Conservation (phyloP, 2,888 invertebrate genomes). For the Phaedon cochleariae region DNA sequence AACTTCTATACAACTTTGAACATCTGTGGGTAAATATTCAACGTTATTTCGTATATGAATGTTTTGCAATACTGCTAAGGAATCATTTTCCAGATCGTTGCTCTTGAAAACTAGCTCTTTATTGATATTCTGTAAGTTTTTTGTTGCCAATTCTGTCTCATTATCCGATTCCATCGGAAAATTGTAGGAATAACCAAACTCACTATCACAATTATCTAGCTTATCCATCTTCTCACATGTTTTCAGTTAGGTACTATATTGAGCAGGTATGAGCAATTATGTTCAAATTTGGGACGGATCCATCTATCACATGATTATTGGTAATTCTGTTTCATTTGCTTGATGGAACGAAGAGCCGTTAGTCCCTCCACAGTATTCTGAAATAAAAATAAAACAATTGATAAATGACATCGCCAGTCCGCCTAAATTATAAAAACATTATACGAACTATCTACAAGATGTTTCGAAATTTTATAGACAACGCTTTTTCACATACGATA, state of each 20-base stretch:
- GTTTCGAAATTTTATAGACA: too few relatives aligned
- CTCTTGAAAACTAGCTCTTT: constrained; percentile 35
- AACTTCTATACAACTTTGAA: constrained; percentile 54
- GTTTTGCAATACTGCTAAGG: constrained; percentile 25
- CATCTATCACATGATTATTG: constrained; percentile 37
- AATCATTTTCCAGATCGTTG: constrained; percentile 21
- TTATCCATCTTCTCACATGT: constrained; percentile 41
- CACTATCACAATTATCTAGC: constrained; percentile 37
- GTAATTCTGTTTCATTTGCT: constrained; percentile 25
- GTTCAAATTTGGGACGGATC: constrained; percentile 32
- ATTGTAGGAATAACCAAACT: constrained; percentile 26
- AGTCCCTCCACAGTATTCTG: neutral
- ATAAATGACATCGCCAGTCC: too few relatives aligned
- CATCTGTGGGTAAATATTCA: constrained; percentile 47
- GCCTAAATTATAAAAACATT: too few relatives aligned
- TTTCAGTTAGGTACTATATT: constrained; percentile 47
- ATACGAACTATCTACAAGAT: too few relatives aligned
- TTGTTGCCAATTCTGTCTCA: constrained; percentile 46
- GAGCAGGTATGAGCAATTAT: constrained; percentile 43
- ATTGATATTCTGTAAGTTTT: constrained; percentile 46
- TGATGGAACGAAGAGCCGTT: neutral
- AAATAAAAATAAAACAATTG: constrained; percentile 5
- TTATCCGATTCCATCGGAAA: constrained; percentile 39
- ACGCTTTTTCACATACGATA: too few relatives aligned
- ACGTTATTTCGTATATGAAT: constrained; percentile 33